Conservation (phyloP, 2,113 vertebrate species). For the Elachura formosa region DNA sequence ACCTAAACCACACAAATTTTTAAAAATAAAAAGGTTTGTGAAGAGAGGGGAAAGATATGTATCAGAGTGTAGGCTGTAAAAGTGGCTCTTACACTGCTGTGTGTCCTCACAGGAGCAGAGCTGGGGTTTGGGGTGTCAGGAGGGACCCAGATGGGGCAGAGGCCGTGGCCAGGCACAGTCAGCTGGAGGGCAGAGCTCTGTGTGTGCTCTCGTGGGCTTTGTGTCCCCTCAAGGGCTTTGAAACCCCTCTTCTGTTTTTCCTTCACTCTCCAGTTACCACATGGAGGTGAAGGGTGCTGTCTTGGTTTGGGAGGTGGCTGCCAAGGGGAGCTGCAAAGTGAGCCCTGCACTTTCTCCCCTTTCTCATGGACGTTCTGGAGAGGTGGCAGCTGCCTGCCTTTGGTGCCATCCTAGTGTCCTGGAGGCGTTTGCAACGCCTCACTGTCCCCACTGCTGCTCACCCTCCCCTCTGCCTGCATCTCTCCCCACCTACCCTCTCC, state of each 20-base stretch:
- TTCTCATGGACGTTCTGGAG: fast-evolving
- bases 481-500: not conserved
- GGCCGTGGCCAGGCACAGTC: not conserved
- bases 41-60: not conserved
- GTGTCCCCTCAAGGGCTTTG: not conserved
- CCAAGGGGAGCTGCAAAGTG: not conserved
- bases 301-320: not conserved
- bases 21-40: not conserved
- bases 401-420: fast-evolving
- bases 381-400: not conserved
- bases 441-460: not conserved
- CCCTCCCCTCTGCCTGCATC: no score
- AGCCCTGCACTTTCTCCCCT: not conserved
- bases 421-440: not conserved
- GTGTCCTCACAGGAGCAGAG: not conserved
- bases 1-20: fast-evolving
- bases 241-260: not conserved
- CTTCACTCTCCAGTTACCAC: not conserved
- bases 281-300: not conserved
- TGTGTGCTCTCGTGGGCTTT: not conserved
- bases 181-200: no score
- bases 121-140: not conserved
- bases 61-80: not conserved
- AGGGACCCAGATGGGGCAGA: not conserved
- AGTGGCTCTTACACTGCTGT: not conserved